phyloP scores from a whole-genome alignment of 2,888 invertebrate genomes.

The Ligdia adustata region DNA sequence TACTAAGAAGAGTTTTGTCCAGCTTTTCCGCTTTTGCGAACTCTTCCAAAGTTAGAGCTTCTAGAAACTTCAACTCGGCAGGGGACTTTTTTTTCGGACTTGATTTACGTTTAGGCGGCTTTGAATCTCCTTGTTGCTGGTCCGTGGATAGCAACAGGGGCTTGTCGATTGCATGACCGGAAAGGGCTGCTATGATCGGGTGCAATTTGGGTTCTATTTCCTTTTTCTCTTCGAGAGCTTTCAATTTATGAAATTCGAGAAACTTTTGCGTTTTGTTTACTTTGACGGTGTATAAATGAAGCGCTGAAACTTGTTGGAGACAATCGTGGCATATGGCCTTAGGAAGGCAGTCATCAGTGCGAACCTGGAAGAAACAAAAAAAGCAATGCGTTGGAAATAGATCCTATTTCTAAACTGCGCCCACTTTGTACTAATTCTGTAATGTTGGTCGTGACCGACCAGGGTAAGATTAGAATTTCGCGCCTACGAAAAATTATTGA shows the following conservation, averaged over 20 bases:
- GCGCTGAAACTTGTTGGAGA: slow-evolving; percentile 67
- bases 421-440: too few species aligned
- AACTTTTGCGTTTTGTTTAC: slow-evolving; percentile 78
- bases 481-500: too few species aligned
- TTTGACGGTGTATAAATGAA: slow-evolving; percentile 71
- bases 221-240: slow-evolving; percentile 55
- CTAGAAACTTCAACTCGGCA: slow-evolving; percentile 66
- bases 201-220: slow-evolving; percentile 47
- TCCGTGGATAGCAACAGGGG: slow-evolving; percentile 47
- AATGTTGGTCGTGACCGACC: too few species aligned
- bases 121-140: slow-evolving; percentile 65
- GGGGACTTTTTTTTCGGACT: slow-evolving; percentile 57
- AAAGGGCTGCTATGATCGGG: slow-evolving; percentile 50
- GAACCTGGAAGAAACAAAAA: slow-evolving; percentile 53
- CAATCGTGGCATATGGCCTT: slow-evolving; percentile 81
- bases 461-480: too few species aligned
- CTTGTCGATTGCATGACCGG: slow-evolving; percentile 46
- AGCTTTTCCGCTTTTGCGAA: slow-evolving; percentile 66
- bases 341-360: slow-evolving; percentile 69
- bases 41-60: slow-evolving; percentile 74
- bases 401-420: too few species aligned
- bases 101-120: slow-evolving; percentile 43
- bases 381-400: neutral
- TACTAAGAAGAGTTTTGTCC: slow-evolving; percentile 62
- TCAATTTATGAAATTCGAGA: slow-evolving; percentile 68